These are phyloP conservation scores for Hoplias malabaricus DNA, from an alignment of 2,113 vertebrate genomes.

Conservation along the genomic window DNA sequence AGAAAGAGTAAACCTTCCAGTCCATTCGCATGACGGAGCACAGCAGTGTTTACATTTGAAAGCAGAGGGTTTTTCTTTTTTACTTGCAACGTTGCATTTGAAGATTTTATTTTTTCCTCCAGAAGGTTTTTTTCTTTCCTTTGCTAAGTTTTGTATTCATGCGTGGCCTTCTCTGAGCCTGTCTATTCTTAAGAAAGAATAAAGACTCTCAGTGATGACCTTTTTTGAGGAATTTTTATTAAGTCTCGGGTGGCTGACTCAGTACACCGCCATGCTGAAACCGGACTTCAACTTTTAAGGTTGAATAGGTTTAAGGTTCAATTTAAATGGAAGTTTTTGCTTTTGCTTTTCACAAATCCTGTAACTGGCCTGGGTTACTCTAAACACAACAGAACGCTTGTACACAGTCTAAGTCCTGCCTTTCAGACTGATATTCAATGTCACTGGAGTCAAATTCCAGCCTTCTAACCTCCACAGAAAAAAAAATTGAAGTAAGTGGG, in stretches of 20 bases:
- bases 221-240: not conserved
- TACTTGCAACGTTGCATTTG: not conserved
- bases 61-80: not conserved
- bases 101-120: not conserved
- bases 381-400: not conserved
- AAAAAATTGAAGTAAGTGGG: too few relatives aligned
- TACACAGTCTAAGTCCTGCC: not conserved
- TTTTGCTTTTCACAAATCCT: not conserved
- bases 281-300: not conserved
- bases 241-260: not conserved
- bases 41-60: conserved; percentile 7
- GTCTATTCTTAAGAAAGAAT: not conserved
- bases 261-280: not conserved
- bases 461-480: not conserved
- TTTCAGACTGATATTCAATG: not conserved
- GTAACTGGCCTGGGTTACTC: not conserved
- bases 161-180: not conserved
- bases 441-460: not conserved
- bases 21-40: conserved; percentile 12
- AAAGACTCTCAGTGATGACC: not conserved
- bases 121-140: not conserved
- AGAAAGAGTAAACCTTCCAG: conserved; percentile 33
- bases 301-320: too few relatives aligned
- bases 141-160: not conserved
- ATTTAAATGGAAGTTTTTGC: not conserved